Evolutionary conservation across 2,797 vertebrate genomes (phyloP), one percentile per base, ranked within the genome.

Genomic region (Heterohyrax brucei): DNA sequence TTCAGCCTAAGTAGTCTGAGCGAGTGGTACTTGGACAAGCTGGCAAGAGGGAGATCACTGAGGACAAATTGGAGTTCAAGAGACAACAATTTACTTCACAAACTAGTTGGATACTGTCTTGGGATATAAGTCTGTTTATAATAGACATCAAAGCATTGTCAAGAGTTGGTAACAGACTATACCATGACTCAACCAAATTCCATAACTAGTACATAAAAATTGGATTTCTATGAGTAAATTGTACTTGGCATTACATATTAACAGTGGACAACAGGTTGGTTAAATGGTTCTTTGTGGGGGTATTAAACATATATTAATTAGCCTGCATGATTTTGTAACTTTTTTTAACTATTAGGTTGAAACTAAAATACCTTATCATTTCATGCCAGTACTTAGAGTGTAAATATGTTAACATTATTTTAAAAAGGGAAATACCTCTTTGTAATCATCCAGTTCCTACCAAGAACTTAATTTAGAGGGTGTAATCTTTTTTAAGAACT

Each of bases 301-400:
- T 68, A 83, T 46, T 92, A 89, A 94, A 44, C 39, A 70, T 87
- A 59, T 85, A 72, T 39, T 85, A 72, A 76, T 75, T 92, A 87
- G 64, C n/a, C 13, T 78, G 33, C 92, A 22, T 88, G 26, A 77
- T 53, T 88, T 73, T 56, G 10, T 86, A 72, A 33, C 30, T 48
- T 44, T 30, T 73, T 80, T 75, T 81, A 92, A 56, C 64, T 76
- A 86, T 48, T 91, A 83, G 33, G 68, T 44, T 70, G 39, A 86
- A 84, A 89, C n/a, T 90, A 68, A 95, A 95, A 61, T 94, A n/a
- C 59, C 28, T 64, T 89, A 62, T 75, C 81, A 39, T 75, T 87
- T 90, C 44, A 75, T 91, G 30, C 44, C 39, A 91, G 19, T 91
- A 68, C 56, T 12, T 92, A 81, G 80, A 92, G 50, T 95, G 94